Conservation (phyloP, 2,888 invertebrate genomes). For the Seira sanloemensis region DNA sequence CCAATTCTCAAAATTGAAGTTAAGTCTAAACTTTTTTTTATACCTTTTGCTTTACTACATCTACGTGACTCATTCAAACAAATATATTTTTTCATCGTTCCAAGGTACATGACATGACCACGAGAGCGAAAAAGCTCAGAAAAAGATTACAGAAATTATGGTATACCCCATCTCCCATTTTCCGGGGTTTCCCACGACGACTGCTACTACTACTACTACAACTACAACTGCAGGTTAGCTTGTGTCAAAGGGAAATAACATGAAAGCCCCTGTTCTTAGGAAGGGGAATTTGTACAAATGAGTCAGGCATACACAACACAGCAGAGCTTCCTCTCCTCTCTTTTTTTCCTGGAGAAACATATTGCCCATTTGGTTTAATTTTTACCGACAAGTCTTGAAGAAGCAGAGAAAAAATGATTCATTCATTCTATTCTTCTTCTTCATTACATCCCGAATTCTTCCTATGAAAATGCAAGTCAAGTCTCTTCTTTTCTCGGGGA, state of each 20-base stretch:
- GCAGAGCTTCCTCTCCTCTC: no score
- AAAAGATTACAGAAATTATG: no score
- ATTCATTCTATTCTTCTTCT: constrained; percentile 37
- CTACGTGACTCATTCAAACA: constrained; percentile 54
- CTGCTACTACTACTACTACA: no score
- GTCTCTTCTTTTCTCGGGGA: constrained; percentile 38
- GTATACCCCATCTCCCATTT: no score
- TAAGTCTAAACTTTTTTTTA: background rate
- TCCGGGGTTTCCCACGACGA: no score
- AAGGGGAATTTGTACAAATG: constrained; percentile 18
- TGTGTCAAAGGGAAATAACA: constrained; percentile 40
- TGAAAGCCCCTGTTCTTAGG: constrained; percentile 23
- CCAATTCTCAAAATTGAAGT: constrained; percentile 54
- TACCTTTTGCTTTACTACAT: background rate
- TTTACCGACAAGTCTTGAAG: background rate
- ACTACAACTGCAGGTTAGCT: no score
- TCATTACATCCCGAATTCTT: no score
- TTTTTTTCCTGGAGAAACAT: background rate
- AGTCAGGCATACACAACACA: constrained; percentile 23
- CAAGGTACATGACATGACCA: constrained; percentile 34
- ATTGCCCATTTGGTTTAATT: constrained; percentile 18
- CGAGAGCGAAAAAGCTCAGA: constrained; percentile 24
- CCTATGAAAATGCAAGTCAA: background rate
- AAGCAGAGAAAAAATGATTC: constrained; percentile 29
- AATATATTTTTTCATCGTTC: no score